A percentile compares a stretch with the other conserved stretches of the same genome.
Evolutionary conservation across 2,888 invertebrate species (phyloP).

Genomic region (Scaeva pyrastri): DNA sequence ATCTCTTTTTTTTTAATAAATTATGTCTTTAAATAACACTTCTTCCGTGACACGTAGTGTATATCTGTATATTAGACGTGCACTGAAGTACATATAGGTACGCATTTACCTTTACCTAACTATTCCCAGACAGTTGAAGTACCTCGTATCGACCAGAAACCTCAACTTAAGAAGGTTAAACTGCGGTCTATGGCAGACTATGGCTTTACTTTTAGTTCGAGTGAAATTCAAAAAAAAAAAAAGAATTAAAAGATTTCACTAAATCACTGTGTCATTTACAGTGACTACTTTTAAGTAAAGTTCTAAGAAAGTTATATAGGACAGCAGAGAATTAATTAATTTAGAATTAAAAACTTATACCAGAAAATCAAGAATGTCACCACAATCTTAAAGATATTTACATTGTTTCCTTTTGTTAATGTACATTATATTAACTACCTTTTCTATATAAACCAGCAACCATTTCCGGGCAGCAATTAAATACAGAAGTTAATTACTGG

Average conservation of each 20-base stretch:
- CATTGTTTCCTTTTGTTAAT: conserved; percentile 12
- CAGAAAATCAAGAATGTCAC: not conserved
- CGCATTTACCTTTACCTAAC: not conserved
- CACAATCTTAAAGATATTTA: conserved; percentile 10
- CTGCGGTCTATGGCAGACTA: conserved; percentile 42
- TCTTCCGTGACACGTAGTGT: not conserved
- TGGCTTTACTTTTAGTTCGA: not conserved
- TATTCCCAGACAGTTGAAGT: conserved; percentile 24
- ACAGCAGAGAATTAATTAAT: not conserved
- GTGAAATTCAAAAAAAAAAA: conserved; percentile 55
- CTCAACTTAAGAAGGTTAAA: conserved; percentile 60
- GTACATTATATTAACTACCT: conserved; percentile 12
- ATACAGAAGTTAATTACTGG: conserved; percentile 54
- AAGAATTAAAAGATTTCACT: conserved; percentile 41
- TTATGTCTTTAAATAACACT: not conserved
- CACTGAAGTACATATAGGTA: not conserved
- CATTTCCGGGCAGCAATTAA: conserved; percentile 64
- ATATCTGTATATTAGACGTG: too few species aligned
- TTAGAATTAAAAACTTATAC: conserved; percentile 2
- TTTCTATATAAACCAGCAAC: not conserved
- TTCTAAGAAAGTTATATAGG: conserved; percentile 7
- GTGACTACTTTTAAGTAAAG: not conserved
- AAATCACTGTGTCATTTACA: not conserved
- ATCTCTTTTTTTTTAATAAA: too few species aligned
- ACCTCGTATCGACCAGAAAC: conserved; percentile 19